These are phyloP conservation scores for Dynastes hyllus DNA, from an alignment of 2,888 invertebrate species.

Conservation along the genomic window DNA sequence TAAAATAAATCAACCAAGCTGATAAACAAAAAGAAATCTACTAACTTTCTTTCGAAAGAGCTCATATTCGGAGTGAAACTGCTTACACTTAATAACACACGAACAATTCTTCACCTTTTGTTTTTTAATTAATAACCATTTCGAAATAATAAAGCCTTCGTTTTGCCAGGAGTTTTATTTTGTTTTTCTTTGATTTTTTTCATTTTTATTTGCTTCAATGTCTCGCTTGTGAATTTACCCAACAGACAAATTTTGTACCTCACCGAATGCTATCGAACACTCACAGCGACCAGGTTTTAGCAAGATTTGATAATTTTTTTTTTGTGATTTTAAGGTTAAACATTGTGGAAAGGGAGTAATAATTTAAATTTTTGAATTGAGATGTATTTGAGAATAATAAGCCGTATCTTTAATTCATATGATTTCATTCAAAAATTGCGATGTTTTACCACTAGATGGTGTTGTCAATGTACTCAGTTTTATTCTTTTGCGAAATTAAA, in stretches of 20 bases:
- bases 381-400: no score
- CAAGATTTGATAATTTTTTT: not conserved
- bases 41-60: conserved; percentile 1
- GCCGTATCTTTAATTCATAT: no score
- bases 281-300: not conserved
- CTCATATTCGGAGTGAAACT: not conserved
- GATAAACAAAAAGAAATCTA: not conserved
- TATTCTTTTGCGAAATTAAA: no score
- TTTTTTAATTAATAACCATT: conserved; percentile 8
- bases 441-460: no score
- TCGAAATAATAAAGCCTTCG: conserved; percentile 45
- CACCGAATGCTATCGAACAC: not conserved
- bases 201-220: conserved; percentile 50
- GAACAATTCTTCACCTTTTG: conserved; percentile 16
- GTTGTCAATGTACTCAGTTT: no score
- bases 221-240: conserved; percentile 15
- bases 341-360: no score
- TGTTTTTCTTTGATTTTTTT: conserved; percentile 1
- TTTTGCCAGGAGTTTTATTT: conserved; percentile 45
- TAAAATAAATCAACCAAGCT: not conserved
- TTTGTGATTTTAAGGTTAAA: no score
- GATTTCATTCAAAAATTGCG: no score
- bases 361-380: no score
- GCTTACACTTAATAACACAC: conserved; percentile 47
- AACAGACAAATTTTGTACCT: not conserved